Evolutionary conservation across 2,888 invertebrate species (phyloP), one percentile per base, ranked within the genome.

Genomic region (Conistra vaccinii): DNA sequence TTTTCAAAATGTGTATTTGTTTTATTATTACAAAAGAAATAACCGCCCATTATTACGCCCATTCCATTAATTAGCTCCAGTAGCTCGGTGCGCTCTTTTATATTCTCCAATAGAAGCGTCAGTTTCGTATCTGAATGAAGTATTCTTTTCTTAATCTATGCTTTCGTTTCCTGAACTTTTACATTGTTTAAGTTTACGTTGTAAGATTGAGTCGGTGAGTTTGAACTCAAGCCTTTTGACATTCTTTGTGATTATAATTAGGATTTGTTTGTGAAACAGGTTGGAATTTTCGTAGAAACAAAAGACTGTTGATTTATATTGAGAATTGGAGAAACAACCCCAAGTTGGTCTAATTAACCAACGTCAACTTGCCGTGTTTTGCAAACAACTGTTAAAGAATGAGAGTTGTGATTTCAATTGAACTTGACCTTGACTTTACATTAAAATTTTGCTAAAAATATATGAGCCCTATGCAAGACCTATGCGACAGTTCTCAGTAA

Each of bases 161-260:
- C 70, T 71, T 66, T 76, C 35, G 60, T 63, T 77, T 78, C 32
- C 26, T 62, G 65, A 80, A 88, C 73, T 83, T 86, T 79, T 69
- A 78, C 78, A 76, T 81, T 88, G 85, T 84, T 81, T 69, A 73
- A 82, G 75, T 81, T 82, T 17, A 69, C 42, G 67, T 85, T 65
- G 76, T 57, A 73, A 82, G 79, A 78, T 82, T 69, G 80, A 76
- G 71, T 69, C 70, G 23, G 63, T 58, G 66, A 73, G 73, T 80
- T 85, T 65, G n/a, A 76, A 45, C 57, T 53, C 58, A 71, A 71
- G 42, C 51, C 67, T 80, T 75, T 85, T 75, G 72, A 68, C 72
- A 65, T 84, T 84, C 76, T 84, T 84, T 84, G 81, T 81, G 32
- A 69, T 75, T 80, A 57, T 70, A 84, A 81, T 81, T 84, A 75